These are phyloP conservation scores for Leptodactylus fallax DNA, from an alignment of 2,797 vertebrate species.

Conservation along the genomic window DNA sequence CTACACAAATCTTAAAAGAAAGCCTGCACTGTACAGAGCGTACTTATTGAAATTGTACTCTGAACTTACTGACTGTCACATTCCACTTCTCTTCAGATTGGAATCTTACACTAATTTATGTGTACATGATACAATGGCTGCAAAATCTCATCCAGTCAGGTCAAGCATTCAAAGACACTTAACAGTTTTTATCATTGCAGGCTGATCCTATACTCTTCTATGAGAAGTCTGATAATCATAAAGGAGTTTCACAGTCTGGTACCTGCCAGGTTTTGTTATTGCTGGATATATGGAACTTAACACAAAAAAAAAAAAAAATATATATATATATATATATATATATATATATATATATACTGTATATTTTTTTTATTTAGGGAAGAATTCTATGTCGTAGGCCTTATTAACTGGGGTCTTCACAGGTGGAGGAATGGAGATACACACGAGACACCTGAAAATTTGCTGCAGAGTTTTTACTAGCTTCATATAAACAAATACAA, in stretches of 20 bases:
- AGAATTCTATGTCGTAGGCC: too few relatives aligned
- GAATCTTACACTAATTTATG: constrained; percentile 23
- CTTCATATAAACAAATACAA: too few relatives aligned
- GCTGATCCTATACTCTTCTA: not conserved
- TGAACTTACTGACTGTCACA: constrained; percentile 33
- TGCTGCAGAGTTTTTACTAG: too few relatives aligned
- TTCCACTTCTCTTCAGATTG: constrained; percentile 17
- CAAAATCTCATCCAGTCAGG: not conserved
- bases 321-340: too few relatives aligned
- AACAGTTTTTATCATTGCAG: not conserved
- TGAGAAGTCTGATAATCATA: not conserved
- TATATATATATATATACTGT: too few relatives aligned
- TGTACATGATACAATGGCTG: not conserved
- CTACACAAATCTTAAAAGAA: constrained; percentile 54
- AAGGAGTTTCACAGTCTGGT: not conserved
- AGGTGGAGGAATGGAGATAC: too few relatives aligned
- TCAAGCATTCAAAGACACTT: not conserved
- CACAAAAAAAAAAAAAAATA: too few relatives aligned
- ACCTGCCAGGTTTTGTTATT: not conserved
- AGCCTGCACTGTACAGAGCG: constrained; percentile 1
- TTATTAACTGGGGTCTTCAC: too few relatives aligned
- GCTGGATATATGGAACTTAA: too few relatives aligned
- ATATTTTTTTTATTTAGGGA: too few relatives aligned
- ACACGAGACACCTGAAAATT: too few relatives aligned
- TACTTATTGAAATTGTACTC: constrained; percentile 48